Conservation (phyloP, 1,140 invertebrate genomes). For the Apis mellifera region Amel_HAv3.1 CM009939.2:3738001-3738500, state of each 20-base stretch:
- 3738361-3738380: not conserved
- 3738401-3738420: not conserved
- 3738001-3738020: not conserved
- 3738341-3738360: not conserved
- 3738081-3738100: not conserved
- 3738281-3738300: not conserved
- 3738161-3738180: not conserved
- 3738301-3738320: not conserved
- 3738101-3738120: not conserved
- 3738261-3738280: not conserved
- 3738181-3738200: not conserved
- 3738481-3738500: too few species aligned
- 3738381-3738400: not conserved
- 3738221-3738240: not conserved
- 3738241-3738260: not conserved
- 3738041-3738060: slow-evolving; percentile 5
- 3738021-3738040: not conserved
- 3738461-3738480: too few species aligned
- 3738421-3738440: not conserved
- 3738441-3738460: not conserved
- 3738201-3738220: not conserved
- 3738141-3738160: not conserved
- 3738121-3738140: not conserved
- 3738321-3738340: not conserved
- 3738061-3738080: not conserved